Percentiles rank a stretch among this genome's conserved stretches.
phyloP scores from a whole-genome alignment of 2,888 invertebrate species.

The Pyrrhosoma nymphula region DNA sequence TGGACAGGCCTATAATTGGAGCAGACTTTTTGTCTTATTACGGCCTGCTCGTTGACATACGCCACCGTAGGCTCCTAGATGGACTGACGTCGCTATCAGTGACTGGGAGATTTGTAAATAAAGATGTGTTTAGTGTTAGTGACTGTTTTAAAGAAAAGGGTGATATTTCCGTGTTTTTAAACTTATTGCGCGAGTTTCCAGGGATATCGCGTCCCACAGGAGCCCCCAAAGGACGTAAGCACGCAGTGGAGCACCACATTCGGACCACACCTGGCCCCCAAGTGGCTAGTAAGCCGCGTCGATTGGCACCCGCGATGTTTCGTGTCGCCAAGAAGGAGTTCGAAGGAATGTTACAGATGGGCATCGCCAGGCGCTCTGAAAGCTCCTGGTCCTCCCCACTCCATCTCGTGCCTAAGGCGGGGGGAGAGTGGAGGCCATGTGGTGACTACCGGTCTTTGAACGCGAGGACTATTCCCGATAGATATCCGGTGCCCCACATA shows the following conservation, averaged over 20 bases:
- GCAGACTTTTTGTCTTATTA: neutral
- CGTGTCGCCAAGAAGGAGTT: neutral
- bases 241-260: neutral
- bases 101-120: neutral
- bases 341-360: neutral
- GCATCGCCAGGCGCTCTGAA: neutral
- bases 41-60: neutral
- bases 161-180: neutral
- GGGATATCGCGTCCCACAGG: neutral
- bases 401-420: neutral
- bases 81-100: neutral
- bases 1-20: neutral
- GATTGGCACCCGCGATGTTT: neutral
- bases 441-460: neutral
- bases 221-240: neutral
- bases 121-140: neutral
- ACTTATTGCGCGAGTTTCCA: neutral
- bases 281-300: too few relatives aligned
- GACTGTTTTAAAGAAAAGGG: neutral
- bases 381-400: neutral
- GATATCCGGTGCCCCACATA: constrained; percentile 20
- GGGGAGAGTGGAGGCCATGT: neutral
- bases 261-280: neutral
- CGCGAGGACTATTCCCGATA: constrained; percentile 27
- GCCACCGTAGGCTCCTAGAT: neutral